Base-by-base conservation (phyloP, 2,113 vertebrate species). In the Scomber japonicus region DNA sequence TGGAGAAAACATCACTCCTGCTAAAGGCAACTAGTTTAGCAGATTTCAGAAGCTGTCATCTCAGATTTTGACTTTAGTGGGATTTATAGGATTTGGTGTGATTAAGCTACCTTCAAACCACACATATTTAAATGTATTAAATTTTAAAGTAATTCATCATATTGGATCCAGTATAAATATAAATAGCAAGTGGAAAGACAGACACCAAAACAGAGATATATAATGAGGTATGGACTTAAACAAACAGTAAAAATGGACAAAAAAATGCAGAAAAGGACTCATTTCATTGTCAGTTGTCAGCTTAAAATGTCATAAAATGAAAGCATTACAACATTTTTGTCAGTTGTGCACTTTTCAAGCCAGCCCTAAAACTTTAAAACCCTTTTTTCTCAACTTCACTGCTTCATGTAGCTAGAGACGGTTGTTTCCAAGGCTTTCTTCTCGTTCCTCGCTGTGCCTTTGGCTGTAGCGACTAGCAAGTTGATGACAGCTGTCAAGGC, bases 401-500 rank as follows among this genome's bases (percentile, higher is more conserved):
- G 16, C n/a, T 4, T 19, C 27, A 40, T 1, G 1, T 48, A 35
- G 35, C 44, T 27, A 16, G 54, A 11, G 9, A 21, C 31, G 59
- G 61, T 62, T 45, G 45, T 64, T 80, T 84, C 31, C 45, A 31
- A 57, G 16, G 1, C 19, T 71, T 74, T 78, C 30, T n/a, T 30
- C 13, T 50, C 17, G 5, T 54, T 69, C 8, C 40, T 60, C 71
- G 56, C 67, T 70, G 65, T 49, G 40, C n/a, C 49, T 46, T 16
- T 54, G 10, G 24, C 64, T 69, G 19, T 19, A 72, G 24, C 19
- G 24, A 57, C 3, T 40, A 40, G 35, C 8, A 61, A 56, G 40
- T 51, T 68, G 50, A 83, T 80, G 67, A 80, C 75, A 86, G 78
- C 69, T 69, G 53, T 74, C 44, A 75, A 71, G 30, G 54, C 13